Evolutionary conservation across 1,140 invertebrate species (phyloP), one percentile per base, ranked within the genome.

Genomic region (Holotrichia oblita): DNA sequence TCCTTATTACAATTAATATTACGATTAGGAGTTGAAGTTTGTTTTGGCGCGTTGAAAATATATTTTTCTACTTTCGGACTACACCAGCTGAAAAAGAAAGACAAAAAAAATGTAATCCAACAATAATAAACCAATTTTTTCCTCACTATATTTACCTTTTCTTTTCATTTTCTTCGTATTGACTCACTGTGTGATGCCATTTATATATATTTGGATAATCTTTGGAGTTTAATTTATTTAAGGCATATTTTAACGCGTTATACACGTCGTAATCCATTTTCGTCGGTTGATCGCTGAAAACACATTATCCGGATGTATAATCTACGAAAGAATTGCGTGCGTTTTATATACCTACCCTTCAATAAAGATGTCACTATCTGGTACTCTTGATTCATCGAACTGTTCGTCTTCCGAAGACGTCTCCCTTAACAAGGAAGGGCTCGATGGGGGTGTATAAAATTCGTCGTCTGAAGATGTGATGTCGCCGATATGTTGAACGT

Each of bases 201-300:
- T 90, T 89, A 84, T 91, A 91, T 79, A 94, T 89, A 82, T 90
- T 88, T n/a, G 93, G 93, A 86, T 90, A 92, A 79, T 89, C 84
- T 24, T 89, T 86, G 27, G 88, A 83, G 40, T 88, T 86, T 64
- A 94, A 85, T 8, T 87, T 40, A 75, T 87, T 84, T 78, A 89
- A 82, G 40, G 87, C 82, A 72, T 81, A 83, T 80, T 83, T 81
- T 77, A 94, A 83, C 6, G 93, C 93, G 82, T 93, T 92, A 78
- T 89, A 91, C 64, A 94, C 93, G 42, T 92, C 89, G 77, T 91
- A 87, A 86, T 95, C 94, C 76, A 91, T 89, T 84, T 93, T 94
- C 0, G 91, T 91, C 17, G 93, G 92, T 79, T 89, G 87, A 80
- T 90, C 89, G 9, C 93, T 93, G 83, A 76, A 89, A 88, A 9